A percentile compares a stretch with the other conserved stretches of the same genome.
Conservation (phyloP, 2,888 invertebrate genomes). For the Prosopocoilus inquinatus region DNA sequence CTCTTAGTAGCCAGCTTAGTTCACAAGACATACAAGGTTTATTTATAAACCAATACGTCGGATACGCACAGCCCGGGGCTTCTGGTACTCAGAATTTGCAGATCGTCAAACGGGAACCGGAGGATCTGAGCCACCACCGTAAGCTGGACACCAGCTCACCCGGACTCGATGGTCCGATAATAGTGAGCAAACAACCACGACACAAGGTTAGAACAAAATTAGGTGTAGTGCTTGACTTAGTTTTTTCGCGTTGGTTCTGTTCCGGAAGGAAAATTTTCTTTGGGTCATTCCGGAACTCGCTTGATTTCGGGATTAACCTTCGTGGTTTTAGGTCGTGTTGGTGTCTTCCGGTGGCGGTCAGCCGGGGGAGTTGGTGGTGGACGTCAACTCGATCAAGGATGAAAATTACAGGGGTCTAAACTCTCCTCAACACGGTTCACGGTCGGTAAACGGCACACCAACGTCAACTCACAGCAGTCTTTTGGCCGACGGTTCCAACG, state of each 20-base stretch:
- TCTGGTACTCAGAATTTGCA: constrained; percentile 57
- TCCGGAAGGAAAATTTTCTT: constrained; percentile 4
- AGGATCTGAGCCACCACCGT: constrained; percentile 71
- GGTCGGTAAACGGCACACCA: constrained; percentile 66
- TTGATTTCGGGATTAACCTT: constrained; percentile 28
- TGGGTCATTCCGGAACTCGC: constrained; percentile 21
- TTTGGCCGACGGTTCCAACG: constrained; percentile 56
- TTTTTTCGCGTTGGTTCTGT: not conserved
- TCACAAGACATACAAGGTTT: constrained; percentile 58
- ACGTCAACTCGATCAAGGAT: constrained; percentile 60
- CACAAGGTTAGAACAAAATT: constrained; percentile 54
- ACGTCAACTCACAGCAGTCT: constrained; percentile 64
- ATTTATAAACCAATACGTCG: constrained; percentile 62
- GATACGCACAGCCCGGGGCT: constrained; percentile 55
- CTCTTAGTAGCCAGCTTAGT: constrained; percentile 58
- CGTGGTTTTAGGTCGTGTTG: constrained; percentile 52
- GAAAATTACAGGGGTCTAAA: constrained; percentile 62
- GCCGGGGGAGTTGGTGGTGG: constrained; percentile 52
- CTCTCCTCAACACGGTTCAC: constrained; percentile 65
- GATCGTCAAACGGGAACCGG: constrained; percentile 78
- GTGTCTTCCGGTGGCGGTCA: constrained; percentile 46
- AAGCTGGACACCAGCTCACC: constrained; percentile 63
- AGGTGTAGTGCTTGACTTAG: not conserved
- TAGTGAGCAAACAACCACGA: constrained; percentile 55
- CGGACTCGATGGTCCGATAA: constrained; percentile 56